Conservation (phyloP, 2,888 invertebrate species). For the Prionchulus punctatus region DNA sequence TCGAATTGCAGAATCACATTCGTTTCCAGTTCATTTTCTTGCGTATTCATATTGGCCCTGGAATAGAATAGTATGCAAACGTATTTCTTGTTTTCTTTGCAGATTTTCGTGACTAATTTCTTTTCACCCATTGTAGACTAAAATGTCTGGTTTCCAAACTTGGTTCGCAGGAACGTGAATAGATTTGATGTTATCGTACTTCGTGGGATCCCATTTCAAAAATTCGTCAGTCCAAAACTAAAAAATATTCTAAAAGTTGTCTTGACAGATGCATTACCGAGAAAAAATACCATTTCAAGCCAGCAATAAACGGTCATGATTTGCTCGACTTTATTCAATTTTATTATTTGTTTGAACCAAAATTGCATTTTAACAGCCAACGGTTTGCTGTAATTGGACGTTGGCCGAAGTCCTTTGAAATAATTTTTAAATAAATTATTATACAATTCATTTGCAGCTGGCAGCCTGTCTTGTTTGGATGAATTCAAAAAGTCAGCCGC, state of each 20-base stretch:
- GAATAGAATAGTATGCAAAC: no score
- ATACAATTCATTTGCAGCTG: no score
- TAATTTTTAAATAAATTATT: no score
- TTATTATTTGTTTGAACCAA: no score
- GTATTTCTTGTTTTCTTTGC: no score
- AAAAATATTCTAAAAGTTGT: neutral
- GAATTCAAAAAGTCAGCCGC: no score
- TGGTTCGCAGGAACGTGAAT: constrained; percentile 25
- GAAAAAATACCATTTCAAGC: constrained; percentile 22
- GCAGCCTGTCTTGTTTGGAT: no score
- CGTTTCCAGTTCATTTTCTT: constrained; percentile 27
- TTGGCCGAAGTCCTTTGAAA: no score
- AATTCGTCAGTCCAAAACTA: constrained; percentile 24
- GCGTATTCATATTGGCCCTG: constrained; percentile 29
- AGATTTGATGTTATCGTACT: constrained; percentile 22
- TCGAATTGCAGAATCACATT: constrained; percentile 24
- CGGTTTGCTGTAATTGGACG: no score
- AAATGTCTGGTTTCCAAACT: constrained; percentile 27
- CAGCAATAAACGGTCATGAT: constrained; percentile 26
- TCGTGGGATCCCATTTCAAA: constrained; percentile 23
- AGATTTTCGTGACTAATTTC: neutral
- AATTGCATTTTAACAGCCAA: no score
- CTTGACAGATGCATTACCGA: neutral
- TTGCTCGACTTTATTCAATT: constrained; percentile 25
- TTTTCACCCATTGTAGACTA: constrained; percentile 21